Evolutionary conservation across 2,888 invertebrate species (phyloP).

Genomic region (Seira ritae): DNA sequence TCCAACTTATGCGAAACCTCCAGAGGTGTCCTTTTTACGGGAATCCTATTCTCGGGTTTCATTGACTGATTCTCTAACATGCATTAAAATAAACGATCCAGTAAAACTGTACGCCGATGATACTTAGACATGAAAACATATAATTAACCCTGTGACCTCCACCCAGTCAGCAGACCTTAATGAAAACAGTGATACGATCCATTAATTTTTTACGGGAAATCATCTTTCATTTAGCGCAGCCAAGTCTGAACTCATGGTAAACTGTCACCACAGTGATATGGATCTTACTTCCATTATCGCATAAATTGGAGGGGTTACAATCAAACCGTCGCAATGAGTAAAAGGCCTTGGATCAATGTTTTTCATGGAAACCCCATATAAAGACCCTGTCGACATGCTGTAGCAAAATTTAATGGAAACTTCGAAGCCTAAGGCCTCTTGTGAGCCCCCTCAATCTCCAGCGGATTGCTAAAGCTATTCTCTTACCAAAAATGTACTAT

Average conservation of each 20-base stretch:
- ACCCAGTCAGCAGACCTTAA: too few relatives aligned
- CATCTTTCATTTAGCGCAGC: conserved; percentile 12
- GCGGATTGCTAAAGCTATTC: background rate
- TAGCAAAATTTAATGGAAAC: background rate
- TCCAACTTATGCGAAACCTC: background rate
- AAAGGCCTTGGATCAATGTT: conserved; percentile 23
- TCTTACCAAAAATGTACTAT: conserved; percentile 3
- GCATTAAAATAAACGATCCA: background rate
- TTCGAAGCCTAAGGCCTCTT: background rate
- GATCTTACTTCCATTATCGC: background rate
- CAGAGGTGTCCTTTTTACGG: background rate
- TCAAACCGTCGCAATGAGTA: background rate
- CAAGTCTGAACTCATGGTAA: conserved; percentile 27
- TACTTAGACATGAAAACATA: background rate
- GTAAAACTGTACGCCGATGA: background rate
- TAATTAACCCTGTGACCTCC: background rate
- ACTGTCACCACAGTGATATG: background rate
- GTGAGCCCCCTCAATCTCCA: background rate
- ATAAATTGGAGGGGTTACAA: background rate
- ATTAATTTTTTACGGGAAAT: conserved; percentile 27
- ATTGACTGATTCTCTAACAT: background rate
- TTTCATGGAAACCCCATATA: background rate
- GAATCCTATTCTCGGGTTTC: background rate
- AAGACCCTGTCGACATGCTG: background rate
- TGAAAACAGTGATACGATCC: background rate